A percentile compares a stretch with the other conserved stretches of the same genome.
These are phyloP conservation scores for Hoplostethus atlanticus DNA, from an alignment of 2,797 vertebrate species.

Conservation along the genomic window DNA sequence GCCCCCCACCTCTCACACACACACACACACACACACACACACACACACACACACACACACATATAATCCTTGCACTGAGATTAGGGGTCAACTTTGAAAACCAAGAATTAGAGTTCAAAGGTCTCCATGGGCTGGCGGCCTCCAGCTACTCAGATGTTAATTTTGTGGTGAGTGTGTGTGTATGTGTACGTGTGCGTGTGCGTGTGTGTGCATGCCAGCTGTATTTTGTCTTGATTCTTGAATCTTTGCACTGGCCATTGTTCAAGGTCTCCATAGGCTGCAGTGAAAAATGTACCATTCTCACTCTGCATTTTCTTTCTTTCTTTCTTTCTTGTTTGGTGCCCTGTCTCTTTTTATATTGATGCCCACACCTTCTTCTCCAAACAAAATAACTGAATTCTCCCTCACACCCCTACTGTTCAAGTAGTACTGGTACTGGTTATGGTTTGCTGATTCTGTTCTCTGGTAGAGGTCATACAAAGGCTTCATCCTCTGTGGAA, in stretches of 20 bases:
- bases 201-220: neutral
- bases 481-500: constrained; percentile 12
- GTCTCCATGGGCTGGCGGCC: constrained; percentile 54
- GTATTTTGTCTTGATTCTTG: too few species aligned
- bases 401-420: too few species aligned
- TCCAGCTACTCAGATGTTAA: constrained; percentile 57
- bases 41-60: constrained; percentile 2
- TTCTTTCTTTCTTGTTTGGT: too few species aligned
- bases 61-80: constrained; percentile 8
- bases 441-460: constrained; percentile 37
- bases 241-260: too few species aligned
- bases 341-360: too few species aligned
- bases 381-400: too few species aligned
- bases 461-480: constrained; percentile 20
- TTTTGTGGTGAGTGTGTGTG: constrained; percentile 19
- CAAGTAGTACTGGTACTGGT: too few species aligned
- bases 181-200: neutral
- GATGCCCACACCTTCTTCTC: too few species aligned
- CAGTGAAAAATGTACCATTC: too few species aligned
- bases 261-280: too few species aligned
- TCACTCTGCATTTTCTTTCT: too few species aligned
- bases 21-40: neutral
- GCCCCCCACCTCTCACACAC: neutral
- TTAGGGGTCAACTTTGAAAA: constrained; percentile 39
- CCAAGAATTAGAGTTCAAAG: constrained; percentile 46